Conservation (phyloP, 2,797 vertebrate genomes). For the Catostomus latipinnis region DNA sequence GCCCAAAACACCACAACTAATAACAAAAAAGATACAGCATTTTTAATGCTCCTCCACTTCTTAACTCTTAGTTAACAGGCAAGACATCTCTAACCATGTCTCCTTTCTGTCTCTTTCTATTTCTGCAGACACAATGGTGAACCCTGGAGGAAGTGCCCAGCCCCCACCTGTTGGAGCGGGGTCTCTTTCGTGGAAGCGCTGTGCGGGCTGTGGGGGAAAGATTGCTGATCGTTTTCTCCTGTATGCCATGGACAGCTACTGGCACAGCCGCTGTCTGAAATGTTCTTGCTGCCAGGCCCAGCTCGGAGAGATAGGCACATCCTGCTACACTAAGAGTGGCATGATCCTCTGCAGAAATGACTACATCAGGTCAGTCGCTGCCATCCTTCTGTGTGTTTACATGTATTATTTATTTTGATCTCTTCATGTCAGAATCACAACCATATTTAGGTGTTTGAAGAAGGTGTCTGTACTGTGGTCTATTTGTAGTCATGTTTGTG, state of each 20-base stretch:
- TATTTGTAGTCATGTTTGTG: neutral
- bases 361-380: slow-evolving; percentile 90
- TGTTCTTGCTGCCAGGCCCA: slow-evolving; percentile 99
- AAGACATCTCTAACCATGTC: neutral
- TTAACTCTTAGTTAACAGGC: neutral
- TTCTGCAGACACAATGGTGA: slow-evolving; percentile 90
- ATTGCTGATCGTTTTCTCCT: slow-evolving; percentile 98
- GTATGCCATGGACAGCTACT: slow-evolving; percentile 99
- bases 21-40: no score
- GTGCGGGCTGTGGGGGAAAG: slow-evolving; percentile 96
- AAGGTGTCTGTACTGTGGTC: neutral
- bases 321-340: slow-evolving; percentile 98
- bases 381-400: neutral
- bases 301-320: slow-evolving; percentile 97
- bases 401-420: neutral
- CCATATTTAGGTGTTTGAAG: neutral
- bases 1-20: no score
- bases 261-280: slow-evolving; percentile 99
- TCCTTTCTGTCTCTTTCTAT: slow-evolving; percentile 15
- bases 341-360: slow-evolving; percentile 99
- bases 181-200: slow-evolving; percentile 95
- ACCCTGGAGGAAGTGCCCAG: slow-evolving; percentile 94
- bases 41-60: no score
- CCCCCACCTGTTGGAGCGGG: slow-evolving; percentile 91
- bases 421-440: neutral